Evolutionary conservation across 2,797 vertebrate species (phyloP).

Genomic region (Semotilus atromaculatus): DNA sequence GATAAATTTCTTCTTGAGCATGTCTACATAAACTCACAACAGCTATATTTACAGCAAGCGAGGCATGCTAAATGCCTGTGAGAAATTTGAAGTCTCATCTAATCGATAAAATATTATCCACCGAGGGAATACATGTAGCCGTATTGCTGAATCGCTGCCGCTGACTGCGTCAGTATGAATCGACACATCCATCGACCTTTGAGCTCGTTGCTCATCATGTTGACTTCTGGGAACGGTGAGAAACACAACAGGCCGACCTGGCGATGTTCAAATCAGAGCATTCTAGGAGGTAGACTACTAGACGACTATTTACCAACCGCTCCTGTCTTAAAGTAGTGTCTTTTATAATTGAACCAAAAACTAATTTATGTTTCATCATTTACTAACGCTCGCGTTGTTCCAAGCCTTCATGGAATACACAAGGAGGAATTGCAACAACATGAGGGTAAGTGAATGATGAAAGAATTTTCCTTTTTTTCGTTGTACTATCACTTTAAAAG

Average conservation of each 20-base stretch:
- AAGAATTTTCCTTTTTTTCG: neutral
- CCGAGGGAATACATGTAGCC: slow-evolving; percentile 21
- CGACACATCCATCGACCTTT: slow-evolving; percentile 13
- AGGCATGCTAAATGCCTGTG: slow-evolving; percentile 60
- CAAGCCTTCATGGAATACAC: neutral
- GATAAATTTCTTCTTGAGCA: slow-evolving; percentile 17
- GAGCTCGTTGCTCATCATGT: neutral
- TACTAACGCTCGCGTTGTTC: neutral
- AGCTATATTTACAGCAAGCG: slow-evolving; percentile 57
- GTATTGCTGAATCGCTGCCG: slow-evolving; percentile 20
- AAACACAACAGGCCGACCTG: neutral
- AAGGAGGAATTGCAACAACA: neutral
- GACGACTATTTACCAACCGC: neutral
- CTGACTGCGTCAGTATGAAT: slow-evolving; percentile 30
- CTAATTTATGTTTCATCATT: neutral
- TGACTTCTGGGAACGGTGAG: slow-evolving; percentile 22
- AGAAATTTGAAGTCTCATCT: slow-evolving; percentile 48
- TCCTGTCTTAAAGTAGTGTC: neutral
- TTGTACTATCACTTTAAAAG: neutral
- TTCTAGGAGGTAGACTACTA: neutral
- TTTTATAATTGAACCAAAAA: neutral
- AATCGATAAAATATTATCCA: slow-evolving; percentile 67
- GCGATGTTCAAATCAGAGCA: neutral
- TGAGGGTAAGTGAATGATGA: neutral
- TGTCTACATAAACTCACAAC: slow-evolving; percentile 56